Base-by-base conservation (phyloP, 2,888 invertebrate species). In the Phalera bucephala region DNA sequence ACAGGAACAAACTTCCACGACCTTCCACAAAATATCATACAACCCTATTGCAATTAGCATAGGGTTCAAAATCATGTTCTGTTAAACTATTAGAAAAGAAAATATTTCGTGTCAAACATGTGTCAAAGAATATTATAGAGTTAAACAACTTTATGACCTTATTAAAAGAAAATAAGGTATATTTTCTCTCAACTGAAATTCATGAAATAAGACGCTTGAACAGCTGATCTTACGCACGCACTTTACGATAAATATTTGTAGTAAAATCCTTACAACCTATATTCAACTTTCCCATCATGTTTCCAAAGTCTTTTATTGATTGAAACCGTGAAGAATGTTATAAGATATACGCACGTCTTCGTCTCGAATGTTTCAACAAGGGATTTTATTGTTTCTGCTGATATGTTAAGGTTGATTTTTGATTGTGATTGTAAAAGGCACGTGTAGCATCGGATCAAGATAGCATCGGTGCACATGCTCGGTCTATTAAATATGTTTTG, bases 401-500 rank as follows among this genome's bases (percentile, higher is more conserved):
- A 3, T 0, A 1, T 0, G 0, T 28, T 62, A 69, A 47, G 48
- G 52, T 57, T 9, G 39, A 29, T 36, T 57, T 54, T 57, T 0
- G 15, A 13, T 30, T 44, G 35, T 2, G 9, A 14, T 10, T 1
- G 1, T 9, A 2, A 26, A 43, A 72, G 64, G 71, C 80, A 81
- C 80, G 80, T 84, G 81, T 79, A 67, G 43, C 38, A 42, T n/a
- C n/a, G n/a, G n/a, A n/a, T n/a, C n/a, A 62, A 73, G 81, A 82
- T 82, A 72, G 49, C 58, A 82, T 84, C 81, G 37, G 55, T 72
- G 64, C 85, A 84, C 82, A 84, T 87, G 86, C 66, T 81, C 82
- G 84, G 85, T 87, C 80, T 80, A 79, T 65, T 69, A 75, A 73
- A 74, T 79, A 80, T 77, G 75, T 75, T 79, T 74, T 80, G 83